These are phyloP conservation scores for Meandrusa payeni DNA, from an alignment of 2,888 invertebrate species.

Conservation along the genomic window DNA sequence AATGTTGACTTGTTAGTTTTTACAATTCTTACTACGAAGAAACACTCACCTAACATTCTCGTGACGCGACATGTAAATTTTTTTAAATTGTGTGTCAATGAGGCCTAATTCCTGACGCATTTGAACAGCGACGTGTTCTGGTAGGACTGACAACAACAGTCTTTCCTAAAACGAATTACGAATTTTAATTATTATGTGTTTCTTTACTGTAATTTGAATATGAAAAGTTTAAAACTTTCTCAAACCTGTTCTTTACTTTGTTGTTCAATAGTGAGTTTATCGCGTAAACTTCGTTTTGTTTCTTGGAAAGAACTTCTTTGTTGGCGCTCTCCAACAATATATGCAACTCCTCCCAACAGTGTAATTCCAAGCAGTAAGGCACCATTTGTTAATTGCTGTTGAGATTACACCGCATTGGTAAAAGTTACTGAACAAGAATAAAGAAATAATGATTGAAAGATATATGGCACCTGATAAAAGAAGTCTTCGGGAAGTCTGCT, in stretches of 20 bases:
- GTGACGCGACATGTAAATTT: slow-evolving; percentile 98
- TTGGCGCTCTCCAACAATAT: slow-evolving; percentile 90
- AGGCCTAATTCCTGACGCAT: slow-evolving; percentile 97
- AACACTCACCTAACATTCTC: slow-evolving; percentile 93
- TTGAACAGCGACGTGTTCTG: slow-evolving; percentile 97
- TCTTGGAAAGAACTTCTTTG: slow-evolving; percentile 94
- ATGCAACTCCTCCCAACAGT: slow-evolving; percentile 82
- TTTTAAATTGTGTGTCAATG: slow-evolving; percentile 96
- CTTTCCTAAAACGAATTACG: slow-evolving; percentile 86
- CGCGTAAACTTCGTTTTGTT: slow-evolving; percentile 94
- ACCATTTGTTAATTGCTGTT: slow-evolving; percentile 86
- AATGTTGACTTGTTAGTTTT: no score
- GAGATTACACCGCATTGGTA: slow-evolving; percentile 27
- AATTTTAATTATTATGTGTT: slow-evolving; percentile 1
- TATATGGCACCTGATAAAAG: slow-evolving; percentile 52
- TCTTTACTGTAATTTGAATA: neutral
- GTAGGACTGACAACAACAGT: slow-evolving; percentile 94
- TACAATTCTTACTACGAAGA: neutral
- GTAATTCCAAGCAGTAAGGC: slow-evolving; percentile 87
- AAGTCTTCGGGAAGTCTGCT: slow-evolving; percentile 58
- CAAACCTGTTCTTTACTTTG: slow-evolving; percentile 94
- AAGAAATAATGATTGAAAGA: neutral
- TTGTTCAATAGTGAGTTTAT: slow-evolving; percentile 95
- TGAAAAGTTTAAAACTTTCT: neutral
- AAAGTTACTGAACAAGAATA: neutral